phyloP scores from a whole-genome alignment of 2,113 vertebrate genomes.

The Seriola dumerili region DNA sequence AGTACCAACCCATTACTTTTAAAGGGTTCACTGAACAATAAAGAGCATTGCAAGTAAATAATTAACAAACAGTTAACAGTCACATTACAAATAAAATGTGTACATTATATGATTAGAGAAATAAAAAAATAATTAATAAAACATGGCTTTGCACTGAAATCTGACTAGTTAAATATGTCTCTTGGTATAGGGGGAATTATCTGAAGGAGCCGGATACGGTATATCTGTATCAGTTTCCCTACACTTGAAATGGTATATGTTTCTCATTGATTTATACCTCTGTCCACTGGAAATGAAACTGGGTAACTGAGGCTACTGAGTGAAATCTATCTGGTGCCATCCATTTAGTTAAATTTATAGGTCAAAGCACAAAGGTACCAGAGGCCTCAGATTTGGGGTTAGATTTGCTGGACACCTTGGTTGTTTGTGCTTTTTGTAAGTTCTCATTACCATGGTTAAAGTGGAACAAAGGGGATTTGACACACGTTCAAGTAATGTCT shows the following conservation, averaged over 20 bases:
- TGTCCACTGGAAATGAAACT: slow-evolving; percentile 45
- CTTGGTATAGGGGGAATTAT: slow-evolving; percentile 15
- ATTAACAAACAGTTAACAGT: not conserved
- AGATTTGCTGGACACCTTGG: not conserved
- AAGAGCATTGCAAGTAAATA: not conserved
- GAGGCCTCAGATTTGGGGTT: slow-evolving; percentile 13
- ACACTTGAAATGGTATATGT: slow-evolving; percentile 49
- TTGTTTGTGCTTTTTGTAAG: slow-evolving; percentile 3
- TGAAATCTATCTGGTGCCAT: slow-evolving; percentile 21
- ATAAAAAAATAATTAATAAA: too few relatives aligned
- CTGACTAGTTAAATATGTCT: slow-evolving; percentile 14
- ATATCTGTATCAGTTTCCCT: slow-evolving; percentile 37
- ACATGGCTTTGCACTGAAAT: not conserved
- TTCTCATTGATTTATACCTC: slow-evolving; percentile 59
- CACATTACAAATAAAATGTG: slow-evolving; percentile 1
- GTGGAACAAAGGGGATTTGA: slow-evolving; percentile 14
- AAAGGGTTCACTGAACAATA: not conserved
- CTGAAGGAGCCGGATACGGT: slow-evolving; percentile 24
- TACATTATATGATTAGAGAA: too few relatives aligned
- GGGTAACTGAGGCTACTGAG: slow-evolving; percentile 6
- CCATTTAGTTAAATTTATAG: slow-evolving; percentile 58
- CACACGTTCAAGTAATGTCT: slow-evolving; percentile 14
- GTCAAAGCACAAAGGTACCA: slow-evolving; percentile 37
- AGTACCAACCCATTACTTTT: not conserved
- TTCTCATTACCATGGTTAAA: not conserved